Evolutionary conservation across 2,113 vertebrate species (phyloP), one percentile per base, ranked within the genome.

Genomic region (Pseudorhombus dupliciocellatus): DNA sequence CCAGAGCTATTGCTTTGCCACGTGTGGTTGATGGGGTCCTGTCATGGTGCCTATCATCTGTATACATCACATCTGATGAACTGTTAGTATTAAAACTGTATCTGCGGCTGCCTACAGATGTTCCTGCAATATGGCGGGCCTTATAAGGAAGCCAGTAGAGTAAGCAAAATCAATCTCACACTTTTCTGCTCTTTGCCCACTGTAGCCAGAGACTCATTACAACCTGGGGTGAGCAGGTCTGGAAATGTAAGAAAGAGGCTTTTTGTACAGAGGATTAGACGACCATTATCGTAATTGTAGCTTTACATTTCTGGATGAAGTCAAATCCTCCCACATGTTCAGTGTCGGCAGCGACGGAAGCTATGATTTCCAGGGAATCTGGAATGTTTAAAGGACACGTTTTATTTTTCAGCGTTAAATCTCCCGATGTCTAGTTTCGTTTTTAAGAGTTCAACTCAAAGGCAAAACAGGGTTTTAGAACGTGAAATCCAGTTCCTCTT

Each of bases 181-280:
- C 44, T 22, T 24, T 28, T 72, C 21, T 51, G 52, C 62, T 70
- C 30, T 16, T 37, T 55, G 50, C 50, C 22, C 68, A 62, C 48
- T 24, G 6, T 18, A 51, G 28, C 44, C 55, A 67, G 55, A 76
- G 42, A 57, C 66, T 37, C 20, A 22, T 66, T 73, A 64, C 44
- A 70, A 31, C 34, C 42, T 82, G 65, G 22, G 59, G 54, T 37
- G 54, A 73, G 34, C 21, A 18, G 7, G 50, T 6, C 50, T 24
- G n/a, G 2, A 52, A 22, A 22, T 52, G 8, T 24, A 22, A 11
- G 50, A 22, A 24, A 52, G n/a, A 3, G 11, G 50, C 21, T 34
- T 0, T 34, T 34, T 11, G 9, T 11, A 44, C 30, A 66, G 7
- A 9, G 4, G 16, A 40, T 37, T 12, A 57, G 50, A 75, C n/a